Base-by-base conservation (phyloP, 2,888 invertebrate genomes). In the Lasioglossum zephyrum region DNA sequence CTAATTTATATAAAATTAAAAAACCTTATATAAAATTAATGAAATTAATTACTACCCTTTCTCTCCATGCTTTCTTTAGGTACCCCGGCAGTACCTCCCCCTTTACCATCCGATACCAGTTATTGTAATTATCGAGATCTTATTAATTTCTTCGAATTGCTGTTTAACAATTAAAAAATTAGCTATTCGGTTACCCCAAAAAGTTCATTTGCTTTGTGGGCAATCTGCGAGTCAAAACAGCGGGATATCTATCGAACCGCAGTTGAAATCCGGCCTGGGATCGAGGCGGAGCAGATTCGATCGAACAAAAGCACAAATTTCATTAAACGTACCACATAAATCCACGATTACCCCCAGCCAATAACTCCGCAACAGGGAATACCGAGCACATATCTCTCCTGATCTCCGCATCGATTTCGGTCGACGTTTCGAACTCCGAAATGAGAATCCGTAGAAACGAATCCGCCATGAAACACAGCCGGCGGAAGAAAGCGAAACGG, bases 241-340 rank as follows among this genome's bases (percentile, higher is more conserved):
- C 16, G 49, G 57, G 60, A 47, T 82, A 72, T 72, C 73, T 31
- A 22, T 53, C 18, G 39, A 36, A 41, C 26, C 63, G 0, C 9
- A 4, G 5, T 47, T 53, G 22, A 63, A 72, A 82, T 75, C 39
- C 26, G 3, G 8, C 11, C 26, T 39, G 41, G 47, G 2, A 72
- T 44, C 44, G 18, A 22, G 5, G 2, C 22, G 2, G 36, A 18
- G 18, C 5, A 26, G 60, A 49, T 31, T 47, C 39, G 78, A 47
- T 79, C 78, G 70, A 57, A 72, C 66, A 73, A 73, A 73, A n/a
- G 84, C 84, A 75, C 72, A 73, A 79, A 85, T 83, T 85, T 85
- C 85, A 85, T 85, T 85, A 79, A 79, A 79, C 73, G 31, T 18
- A 8, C 79, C 72, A 49, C 84, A 85, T 85, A 85, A 85, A 85